These are phyloP conservation scores for Hypolimnas misippus DNA, from an alignment of 2,888 invertebrate species.

Conservation along the genomic window DNA sequence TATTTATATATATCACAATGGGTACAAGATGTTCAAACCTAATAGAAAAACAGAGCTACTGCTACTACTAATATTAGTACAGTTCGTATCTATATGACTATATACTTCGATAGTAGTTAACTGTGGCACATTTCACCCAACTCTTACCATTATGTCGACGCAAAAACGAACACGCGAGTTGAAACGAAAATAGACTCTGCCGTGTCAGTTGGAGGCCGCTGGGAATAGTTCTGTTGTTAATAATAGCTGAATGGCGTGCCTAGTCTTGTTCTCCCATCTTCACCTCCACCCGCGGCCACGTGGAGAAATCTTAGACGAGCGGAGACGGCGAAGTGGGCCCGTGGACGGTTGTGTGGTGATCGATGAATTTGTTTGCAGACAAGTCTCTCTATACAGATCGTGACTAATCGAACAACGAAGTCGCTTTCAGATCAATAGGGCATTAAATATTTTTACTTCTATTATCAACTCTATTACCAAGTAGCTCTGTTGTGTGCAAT, in stretches of 20 bases:
- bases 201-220: conserved; percentile 74
- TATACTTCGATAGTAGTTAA: conserved; percentile 10
- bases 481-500: too few relatives aligned
- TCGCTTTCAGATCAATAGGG: too few relatives aligned
- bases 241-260: conserved; percentile 62
- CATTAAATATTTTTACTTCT: too few relatives aligned
- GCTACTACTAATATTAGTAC: not conserved
- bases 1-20: too few relatives aligned
- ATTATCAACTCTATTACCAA: too few relatives aligned
- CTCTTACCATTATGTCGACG: conserved; percentile 26
- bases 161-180: conserved; percentile 53
- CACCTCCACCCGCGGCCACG: conserved; percentile 36
- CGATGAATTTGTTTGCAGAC: too few relatives aligned
- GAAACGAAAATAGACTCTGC: conserved; percentile 69
- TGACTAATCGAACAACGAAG: too few relatives aligned
- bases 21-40: too few relatives aligned
- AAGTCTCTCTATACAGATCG: too few relatives aligned
- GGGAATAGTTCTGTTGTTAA: conserved; percentile 67
- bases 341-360: too few relatives aligned
- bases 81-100: too few relatives aligned
- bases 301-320: conserved; percentile 20
- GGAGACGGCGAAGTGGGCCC: too few relatives aligned
- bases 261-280: conserved; percentile 48
- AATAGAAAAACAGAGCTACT: not conserved
- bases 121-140: conserved; percentile 23